These are phyloP conservation scores for Pristis pectinata DNA, from an alignment of 2,797 vertebrate genomes.

Conservation along the genomic window DNA sequence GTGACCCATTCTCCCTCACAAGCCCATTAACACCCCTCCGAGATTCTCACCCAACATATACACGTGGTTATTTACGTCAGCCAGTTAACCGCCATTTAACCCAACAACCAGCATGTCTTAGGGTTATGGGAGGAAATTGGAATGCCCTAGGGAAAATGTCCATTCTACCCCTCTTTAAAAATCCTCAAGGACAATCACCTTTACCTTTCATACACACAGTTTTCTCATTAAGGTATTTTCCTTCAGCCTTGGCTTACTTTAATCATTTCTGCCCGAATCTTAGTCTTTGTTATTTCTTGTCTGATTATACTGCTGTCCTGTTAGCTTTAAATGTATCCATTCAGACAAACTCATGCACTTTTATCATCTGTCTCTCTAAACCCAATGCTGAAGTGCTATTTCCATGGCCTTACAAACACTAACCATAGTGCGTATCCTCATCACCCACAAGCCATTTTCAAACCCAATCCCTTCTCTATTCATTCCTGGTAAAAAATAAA, in stretches of 20 bases:
- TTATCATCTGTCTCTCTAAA: neutral
- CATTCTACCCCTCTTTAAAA: neutral
- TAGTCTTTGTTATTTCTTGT: neutral
- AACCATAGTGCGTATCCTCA: no score
- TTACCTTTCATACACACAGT: neutral
- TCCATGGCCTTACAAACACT: neutral
- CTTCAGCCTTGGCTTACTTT: neutral
- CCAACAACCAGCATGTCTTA: no score
- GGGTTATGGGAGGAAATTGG: no score
- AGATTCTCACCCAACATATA: no score
- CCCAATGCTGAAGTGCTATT: neutral
- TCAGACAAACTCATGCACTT: neutral
- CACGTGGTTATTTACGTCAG: no score
- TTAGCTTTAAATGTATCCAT: neutral
- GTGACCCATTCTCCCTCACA: no score
- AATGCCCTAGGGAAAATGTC: no score
- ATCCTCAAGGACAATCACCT: neutral
- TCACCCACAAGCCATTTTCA: no score
- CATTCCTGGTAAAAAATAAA: neutral
- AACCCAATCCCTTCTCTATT: conserved; percentile 1
- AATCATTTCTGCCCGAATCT: neutral
- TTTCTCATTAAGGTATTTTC: neutral
- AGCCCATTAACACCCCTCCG: no score
- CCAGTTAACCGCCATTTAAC: no score
- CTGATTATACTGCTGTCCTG: neutral